These are phyloP conservation scores for Macropodus opercularis DNA, from an alignment of 2,797 vertebrate species.

Conservation along the genomic window DNA sequence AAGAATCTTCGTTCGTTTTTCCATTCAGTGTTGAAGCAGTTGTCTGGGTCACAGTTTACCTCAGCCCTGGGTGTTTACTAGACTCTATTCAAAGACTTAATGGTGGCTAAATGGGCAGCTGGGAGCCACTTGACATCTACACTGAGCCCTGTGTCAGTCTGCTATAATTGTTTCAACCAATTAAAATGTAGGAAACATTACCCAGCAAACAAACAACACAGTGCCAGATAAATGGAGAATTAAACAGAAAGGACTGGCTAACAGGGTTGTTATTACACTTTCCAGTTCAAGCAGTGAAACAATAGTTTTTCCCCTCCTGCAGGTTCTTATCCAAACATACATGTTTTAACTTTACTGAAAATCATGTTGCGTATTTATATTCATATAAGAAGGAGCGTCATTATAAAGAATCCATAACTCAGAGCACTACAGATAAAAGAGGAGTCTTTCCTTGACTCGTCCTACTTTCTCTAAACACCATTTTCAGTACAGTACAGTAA, in stretches of 20 bases:
- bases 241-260: slow-evolving; percentile 20
- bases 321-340: slow-evolving; percentile 3
- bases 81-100: slow-evolving; percentile 62
- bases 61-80: slow-evolving; percentile 56
- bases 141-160: slow-evolving; percentile 50
- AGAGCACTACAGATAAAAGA: not conserved
- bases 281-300: slow-evolving; percentile 25
- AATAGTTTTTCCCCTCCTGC: not conserved
- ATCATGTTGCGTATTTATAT: not conserved
- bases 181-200: slow-evolving; percentile 46
- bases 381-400: not conserved
- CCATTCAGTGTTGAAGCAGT: slow-evolving; percentile 43
- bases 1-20: no score
- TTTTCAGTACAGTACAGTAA: slow-evolving; percentile 7
- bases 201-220: slow-evolving; percentile 45
- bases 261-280: slow-evolving; percentile 17
- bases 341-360: slow-evolving; percentile 13
- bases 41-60: slow-evolving; percentile 63
- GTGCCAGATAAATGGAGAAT: slow-evolving; percentile 40
- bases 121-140: slow-evolving; percentile 63
- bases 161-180: slow-evolving; percentile 54
- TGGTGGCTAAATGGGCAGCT: slow-evolving; percentile 63
- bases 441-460: not conserved
- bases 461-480: slow-evolving; percentile 3
- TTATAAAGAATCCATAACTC: slow-evolving; percentile 12